Evolutionary conservation across 2,888 invertebrate species (phyloP).

Genomic region (Tanypteryx hageni): DNA sequence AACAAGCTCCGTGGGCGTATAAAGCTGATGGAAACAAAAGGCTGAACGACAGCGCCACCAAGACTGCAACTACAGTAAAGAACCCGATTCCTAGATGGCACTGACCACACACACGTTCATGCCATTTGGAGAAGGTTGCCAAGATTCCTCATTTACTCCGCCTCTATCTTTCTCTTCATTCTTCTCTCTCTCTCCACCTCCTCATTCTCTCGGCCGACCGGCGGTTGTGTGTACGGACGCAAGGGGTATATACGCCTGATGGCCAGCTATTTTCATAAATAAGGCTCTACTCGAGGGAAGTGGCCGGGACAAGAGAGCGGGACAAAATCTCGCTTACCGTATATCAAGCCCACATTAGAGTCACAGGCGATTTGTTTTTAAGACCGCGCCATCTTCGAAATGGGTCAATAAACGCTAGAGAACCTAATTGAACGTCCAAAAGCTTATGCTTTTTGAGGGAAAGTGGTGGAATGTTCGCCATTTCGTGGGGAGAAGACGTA

Average conservation of each 20-base stretch:
- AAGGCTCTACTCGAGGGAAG: conserved; percentile 9
- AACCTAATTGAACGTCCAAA: conserved; percentile 15
- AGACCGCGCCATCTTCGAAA: conserved; percentile 26
- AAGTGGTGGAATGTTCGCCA: background rate
- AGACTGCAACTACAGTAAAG: conserved; percentile 17
- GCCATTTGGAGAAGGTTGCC: conserved; percentile 30
- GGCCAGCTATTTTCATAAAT: conserved; percentile 60
- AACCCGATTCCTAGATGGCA: conserved; percentile 38
- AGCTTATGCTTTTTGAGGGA: background rate
- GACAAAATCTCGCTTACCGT: background rate
- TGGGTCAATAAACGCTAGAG: conserved; percentile 7
- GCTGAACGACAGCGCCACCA: conserved; percentile 42
- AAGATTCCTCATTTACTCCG: conserved; percentile 41
- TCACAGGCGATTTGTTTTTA: conserved; percentile 34
- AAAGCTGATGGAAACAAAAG: conserved; percentile 26
- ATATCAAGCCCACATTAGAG: conserved; percentile 47
- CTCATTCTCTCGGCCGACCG: background rate
- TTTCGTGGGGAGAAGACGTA: background rate
- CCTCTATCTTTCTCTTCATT: background rate
- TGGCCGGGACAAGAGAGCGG: background rate
- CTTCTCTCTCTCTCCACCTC: background rate
- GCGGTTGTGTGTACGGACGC: conserved; percentile 30
- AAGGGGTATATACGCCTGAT: conserved; percentile 50
- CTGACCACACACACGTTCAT: conserved; percentile 52
- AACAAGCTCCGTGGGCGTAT: background rate